Conservation (phyloP, 2,113 vertebrate species). For the Odontophorus gujanensis region DNA sequence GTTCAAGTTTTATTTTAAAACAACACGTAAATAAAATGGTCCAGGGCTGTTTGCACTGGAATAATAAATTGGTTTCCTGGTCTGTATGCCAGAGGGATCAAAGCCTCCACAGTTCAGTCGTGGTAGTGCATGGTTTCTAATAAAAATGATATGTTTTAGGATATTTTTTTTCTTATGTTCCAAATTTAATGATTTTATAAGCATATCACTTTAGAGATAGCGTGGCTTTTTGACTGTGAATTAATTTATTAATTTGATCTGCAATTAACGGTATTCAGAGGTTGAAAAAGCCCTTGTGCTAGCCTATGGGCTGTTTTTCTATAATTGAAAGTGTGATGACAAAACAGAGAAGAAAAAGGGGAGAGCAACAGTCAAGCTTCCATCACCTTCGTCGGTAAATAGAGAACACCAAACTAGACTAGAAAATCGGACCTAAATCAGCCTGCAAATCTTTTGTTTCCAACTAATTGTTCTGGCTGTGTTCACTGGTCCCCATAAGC, state of each 20-base stretch:
- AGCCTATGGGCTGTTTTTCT: background rate
- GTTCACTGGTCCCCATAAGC: constrained; percentile 34
- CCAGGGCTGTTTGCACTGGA: background rate
- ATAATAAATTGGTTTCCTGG: constrained; percentile 38
- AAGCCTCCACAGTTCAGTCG: background rate
- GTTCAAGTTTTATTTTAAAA: background rate
- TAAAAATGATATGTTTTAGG: background rate
- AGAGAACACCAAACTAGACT: constrained; percentile 12
- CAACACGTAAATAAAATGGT: constrained; percentile 5
- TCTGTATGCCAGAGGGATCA: background rate
- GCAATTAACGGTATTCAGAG: background rate
- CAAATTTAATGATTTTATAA: background rate
- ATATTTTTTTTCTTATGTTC: background rate
- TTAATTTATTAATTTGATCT: background rate
- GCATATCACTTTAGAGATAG: background rate
- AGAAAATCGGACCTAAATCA: constrained; percentile 20
- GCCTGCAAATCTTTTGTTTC: constrained; percentile 20
- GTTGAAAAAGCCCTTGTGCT: background rate
- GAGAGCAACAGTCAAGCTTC: background rate
- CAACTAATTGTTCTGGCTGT: constrained; percentile 24
- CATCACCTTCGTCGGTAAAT: background rate
- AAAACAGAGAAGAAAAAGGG: background rate
- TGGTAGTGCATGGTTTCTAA: background rate
- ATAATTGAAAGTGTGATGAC: background rate
- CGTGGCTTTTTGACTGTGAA: background rate